These are phyloP conservation scores for Lepisosteus oculatus DNA, from an alignment of 2,113 vertebrate genomes.

Conservation along the genomic window DNA sequence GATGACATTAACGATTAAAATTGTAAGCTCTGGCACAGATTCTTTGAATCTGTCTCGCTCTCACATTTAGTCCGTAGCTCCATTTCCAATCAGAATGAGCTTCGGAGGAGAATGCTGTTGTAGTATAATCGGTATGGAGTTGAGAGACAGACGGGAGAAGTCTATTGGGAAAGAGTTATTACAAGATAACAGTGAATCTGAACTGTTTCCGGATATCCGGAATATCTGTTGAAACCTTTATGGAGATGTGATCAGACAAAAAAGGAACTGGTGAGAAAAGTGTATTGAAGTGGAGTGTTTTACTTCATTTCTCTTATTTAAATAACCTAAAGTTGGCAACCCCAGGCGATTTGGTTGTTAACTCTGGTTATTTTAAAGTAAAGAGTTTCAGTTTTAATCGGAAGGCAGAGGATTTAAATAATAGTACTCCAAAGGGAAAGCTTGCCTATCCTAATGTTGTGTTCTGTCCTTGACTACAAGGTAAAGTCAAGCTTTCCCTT, in stretches of 20 bases:
- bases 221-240: slow-evolving; percentile 28
- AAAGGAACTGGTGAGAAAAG: too few species aligned
- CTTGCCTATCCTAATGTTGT: too few species aligned
- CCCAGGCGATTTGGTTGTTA: too few species aligned
- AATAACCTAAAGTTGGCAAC: too few species aligned
- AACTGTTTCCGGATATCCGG: slow-evolving; percentile 17
- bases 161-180: slow-evolving; percentile 43
- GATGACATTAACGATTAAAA: slow-evolving; percentile 46
- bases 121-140: slow-evolving; percentile 32
- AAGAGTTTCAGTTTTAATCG: too few species aligned
- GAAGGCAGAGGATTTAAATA: too few species aligned
- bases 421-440: too few species aligned
- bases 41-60: background rate
- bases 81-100: slow-evolving; percentile 15
- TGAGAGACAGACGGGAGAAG: slow-evolving; percentile 19
- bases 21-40: slow-evolving; percentile 9
- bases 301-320: too few species aligned
- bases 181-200: slow-evolving; percentile 23
- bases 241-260: slow-evolving; percentile 15
- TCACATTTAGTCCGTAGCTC: slow-evolving; percentile 29
- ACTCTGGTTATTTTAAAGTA: too few species aligned
- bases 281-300: too few species aligned
- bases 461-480: too few species aligned
- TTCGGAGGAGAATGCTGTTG: slow-evolving; percentile 33
- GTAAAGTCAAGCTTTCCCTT: too few species aligned